Percentiles rank a stretch among this genome's conserved stretches.
phyloP scores from a whole-genome alignment of 2,888 invertebrate species.

The Eupsilia transversa region DNA sequence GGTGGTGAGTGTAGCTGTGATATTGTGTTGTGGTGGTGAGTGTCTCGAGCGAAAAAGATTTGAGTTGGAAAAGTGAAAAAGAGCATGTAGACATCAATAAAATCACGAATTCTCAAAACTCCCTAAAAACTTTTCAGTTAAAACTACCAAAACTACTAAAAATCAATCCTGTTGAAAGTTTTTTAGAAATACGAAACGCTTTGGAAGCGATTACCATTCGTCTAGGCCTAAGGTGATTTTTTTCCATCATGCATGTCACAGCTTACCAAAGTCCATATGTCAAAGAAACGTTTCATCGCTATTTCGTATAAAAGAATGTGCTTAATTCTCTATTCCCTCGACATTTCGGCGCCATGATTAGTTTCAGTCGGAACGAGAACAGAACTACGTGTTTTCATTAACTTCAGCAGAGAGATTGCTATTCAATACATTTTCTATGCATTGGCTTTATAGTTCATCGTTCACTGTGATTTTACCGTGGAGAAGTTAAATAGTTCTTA shows the following conservation, averaged over 20 bases:
- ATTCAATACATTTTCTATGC: conserved; percentile 59
- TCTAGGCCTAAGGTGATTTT: neutral
- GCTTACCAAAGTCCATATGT: neutral
- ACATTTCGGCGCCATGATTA: conserved; percentile 53
- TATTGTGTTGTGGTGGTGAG: too few species aligned
- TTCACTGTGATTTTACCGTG: conserved; percentile 50
- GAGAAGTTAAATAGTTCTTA: conserved; percentile 26
- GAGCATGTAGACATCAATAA: too few species aligned
- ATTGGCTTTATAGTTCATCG: conserved; percentile 54
- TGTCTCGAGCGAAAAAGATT: too few species aligned
- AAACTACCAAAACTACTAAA: too few species aligned
- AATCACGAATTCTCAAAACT: too few species aligned
- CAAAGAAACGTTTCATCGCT: neutral
- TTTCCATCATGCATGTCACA: neutral
- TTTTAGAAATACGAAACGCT: neutral
- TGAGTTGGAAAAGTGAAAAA: too few species aligned
- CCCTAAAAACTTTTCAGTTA: too few species aligned
- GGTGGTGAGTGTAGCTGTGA: too few species aligned
- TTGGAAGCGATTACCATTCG: neutral
- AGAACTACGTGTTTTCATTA: conserved; percentile 65
- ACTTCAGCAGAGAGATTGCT: conserved; percentile 39
- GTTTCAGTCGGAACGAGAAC: conserved; percentile 44
- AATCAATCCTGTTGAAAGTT: neutral
- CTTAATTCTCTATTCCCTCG: conserved; percentile 28
- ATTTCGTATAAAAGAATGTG: conserved; percentile 23